phyloP scores from a whole-genome alignment of 2,113 vertebrate genomes.

The Australoheros scitulus region DNA sequence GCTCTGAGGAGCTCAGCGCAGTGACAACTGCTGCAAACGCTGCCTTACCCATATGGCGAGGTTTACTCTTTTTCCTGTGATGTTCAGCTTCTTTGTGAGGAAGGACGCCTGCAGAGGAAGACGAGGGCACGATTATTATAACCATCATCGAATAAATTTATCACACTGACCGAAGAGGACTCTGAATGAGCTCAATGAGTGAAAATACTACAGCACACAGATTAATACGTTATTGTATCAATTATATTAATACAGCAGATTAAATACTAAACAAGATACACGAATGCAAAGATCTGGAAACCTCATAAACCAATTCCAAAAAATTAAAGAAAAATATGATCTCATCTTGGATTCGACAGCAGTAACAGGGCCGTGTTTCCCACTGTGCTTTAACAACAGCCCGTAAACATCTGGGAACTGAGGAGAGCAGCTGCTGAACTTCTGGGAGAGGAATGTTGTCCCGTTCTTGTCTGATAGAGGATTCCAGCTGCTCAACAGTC shows the following conservation, averaged over 20 bases:
- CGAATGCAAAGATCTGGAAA: background rate
- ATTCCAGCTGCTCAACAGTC: background rate
- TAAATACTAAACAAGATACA: too few relatives aligned
- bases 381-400: background rate
- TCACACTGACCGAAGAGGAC: too few relatives aligned
- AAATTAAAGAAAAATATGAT: background rate
- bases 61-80: conserved; percentile 97
- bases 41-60: conserved; percentile 82
- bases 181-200: too few relatives aligned
- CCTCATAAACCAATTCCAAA: background rate
- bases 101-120: conserved; percentile 89
- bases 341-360: background rate
- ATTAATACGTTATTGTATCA: too few relatives aligned
- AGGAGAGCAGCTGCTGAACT: too few relatives aligned
- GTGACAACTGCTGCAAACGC: background rate
- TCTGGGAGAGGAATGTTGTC: too few relatives aligned
- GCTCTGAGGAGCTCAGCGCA: background rate
- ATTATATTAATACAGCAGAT: too few relatives aligned
- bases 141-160: background rate
- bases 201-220: too few relatives aligned
- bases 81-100: conserved; percentile 98
- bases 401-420: background rate
- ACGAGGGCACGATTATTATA: background rate
- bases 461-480: too few relatives aligned
- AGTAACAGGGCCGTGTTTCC: background rate